phyloP scores from a whole-genome alignment of 1,140 invertebrate species.

The Ectropis grisescens region DNA sequence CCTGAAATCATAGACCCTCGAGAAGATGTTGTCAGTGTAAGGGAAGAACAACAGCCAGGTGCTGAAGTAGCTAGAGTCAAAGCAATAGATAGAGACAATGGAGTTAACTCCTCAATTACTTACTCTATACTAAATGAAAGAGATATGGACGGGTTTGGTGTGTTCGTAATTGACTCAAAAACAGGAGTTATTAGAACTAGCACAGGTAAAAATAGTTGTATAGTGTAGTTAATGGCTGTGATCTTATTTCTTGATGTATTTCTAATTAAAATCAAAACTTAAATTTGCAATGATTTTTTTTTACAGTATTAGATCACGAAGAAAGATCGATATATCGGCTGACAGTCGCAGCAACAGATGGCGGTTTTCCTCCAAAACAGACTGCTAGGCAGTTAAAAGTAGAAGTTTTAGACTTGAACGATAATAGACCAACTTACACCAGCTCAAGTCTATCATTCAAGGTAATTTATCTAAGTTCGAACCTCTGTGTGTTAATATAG shows the following conservation, averaged over 20 bases:
- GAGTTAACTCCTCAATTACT: slow-evolving; percentile 88
- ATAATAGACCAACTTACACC: slow-evolving; percentile 91
- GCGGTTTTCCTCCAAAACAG: slow-evolving; percentile 84
- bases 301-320: slow-evolving; percentile 88
- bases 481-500: too few species aligned
- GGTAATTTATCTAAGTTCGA: slow-evolving; percentile 71
- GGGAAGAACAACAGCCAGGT: slow-evolving; percentile 88
- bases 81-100: slow-evolving; percentile 89
- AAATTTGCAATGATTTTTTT: slow-evolving; percentile 2
- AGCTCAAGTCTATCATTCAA: slow-evolving; percentile 90
- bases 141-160: slow-evolving; percentile 85
- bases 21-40: slow-evolving; percentile 87
- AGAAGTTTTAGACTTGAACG: slow-evolving; percentile 91
- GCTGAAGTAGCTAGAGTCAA: slow-evolving; percentile 87
- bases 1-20: slow-evolving; percentile 90
- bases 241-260: too few species aligned
- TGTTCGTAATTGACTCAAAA: slow-evolving; percentile 88
- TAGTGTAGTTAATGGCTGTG: neutral
- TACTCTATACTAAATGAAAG: slow-evolving; percentile 89
- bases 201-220: slow-evolving; percentile 52
- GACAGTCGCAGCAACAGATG: slow-evolving; percentile 88
- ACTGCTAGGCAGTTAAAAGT: slow-evolving; percentile 86
- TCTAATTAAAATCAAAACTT: neutral
- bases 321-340: slow-evolving; percentile 88
- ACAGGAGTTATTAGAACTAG: slow-evolving; percentile 91